These are phyloP conservation scores for Pogonomyrmex barbatus DNA, from an alignment of 1,140 invertebrate species.

Conservation along the genomic window DNA sequence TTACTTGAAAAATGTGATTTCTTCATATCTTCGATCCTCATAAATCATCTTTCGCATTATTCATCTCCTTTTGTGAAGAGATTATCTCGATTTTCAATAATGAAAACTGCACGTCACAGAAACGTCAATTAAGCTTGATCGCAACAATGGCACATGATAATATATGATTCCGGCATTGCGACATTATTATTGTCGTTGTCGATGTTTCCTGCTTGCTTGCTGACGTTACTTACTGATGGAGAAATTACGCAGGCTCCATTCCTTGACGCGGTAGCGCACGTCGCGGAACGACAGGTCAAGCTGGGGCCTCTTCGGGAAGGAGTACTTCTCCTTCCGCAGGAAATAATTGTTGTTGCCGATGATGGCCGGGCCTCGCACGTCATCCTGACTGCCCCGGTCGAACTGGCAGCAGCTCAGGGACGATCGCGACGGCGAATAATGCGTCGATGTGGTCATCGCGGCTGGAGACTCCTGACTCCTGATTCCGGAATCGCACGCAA, in stretches of 20 bases:
- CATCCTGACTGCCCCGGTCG: conserved; percentile 73
- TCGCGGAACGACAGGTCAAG: conserved; percentile 81
- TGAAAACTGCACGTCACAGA: neutral
- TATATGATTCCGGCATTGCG: neutral
- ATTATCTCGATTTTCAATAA: neutral
- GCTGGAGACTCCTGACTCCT: too few species aligned
- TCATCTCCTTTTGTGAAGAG: neutral
- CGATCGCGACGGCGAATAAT: conserved; percentile 64
- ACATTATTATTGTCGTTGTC: conserved; percentile 4
- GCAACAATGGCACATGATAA: neutral
- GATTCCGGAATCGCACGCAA: neutral
- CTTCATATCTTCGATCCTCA: neutral
- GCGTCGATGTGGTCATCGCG: conserved; percentile 43
- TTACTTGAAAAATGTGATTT: neutral
- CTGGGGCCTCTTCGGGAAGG: conserved; percentile 83
- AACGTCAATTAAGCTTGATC: neutral
- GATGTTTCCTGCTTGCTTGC: neutral
- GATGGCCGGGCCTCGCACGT: conserved; percentile 75
- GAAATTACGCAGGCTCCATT: conserved; percentile 80
- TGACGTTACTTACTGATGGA: conserved; percentile 75
- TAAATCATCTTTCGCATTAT: neutral
- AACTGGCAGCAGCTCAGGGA: conserved; percentile 70
- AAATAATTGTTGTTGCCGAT: conserved; percentile 81
- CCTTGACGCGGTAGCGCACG: conserved; percentile 79
- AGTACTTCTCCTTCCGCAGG: conserved; percentile 80